These are phyloP conservation scores for Neodiprion lecontei DNA, from an alignment of 1,140 invertebrate genomes.

Conservation along the genomic window DNA sequence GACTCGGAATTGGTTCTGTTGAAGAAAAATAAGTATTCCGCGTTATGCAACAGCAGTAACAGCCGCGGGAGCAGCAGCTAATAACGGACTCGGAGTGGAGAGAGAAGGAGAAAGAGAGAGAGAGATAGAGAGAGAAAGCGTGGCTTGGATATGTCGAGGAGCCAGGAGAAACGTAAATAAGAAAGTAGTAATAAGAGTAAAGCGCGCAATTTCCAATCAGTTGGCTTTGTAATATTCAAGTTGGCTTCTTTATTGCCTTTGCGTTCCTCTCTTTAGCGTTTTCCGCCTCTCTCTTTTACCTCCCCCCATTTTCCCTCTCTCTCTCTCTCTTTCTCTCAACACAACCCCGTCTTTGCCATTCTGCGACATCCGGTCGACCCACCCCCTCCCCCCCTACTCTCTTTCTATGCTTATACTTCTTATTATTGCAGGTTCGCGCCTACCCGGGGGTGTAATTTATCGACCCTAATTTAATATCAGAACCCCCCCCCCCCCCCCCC, in stretches of 20 bases:
- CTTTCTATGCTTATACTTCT: background rate
- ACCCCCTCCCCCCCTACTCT: background rate
- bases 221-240: constrained; percentile 58
- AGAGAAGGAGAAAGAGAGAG: background rate
- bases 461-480: constrained; percentile 55
- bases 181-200: constrained; percentile 8
- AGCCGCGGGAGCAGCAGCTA: background rate
- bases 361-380: background rate
- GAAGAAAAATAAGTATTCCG: background rate
- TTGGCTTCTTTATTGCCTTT: constrained; percentile 45
- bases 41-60: background rate
- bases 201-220: constrained; percentile 41
- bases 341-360: constrained; percentile 20
- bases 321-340: constrained; percentile 28
- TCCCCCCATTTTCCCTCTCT: constrained; percentile 21
- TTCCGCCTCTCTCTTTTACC: constrained; percentile 36
- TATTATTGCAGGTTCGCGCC: background rate
- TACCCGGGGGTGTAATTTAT: constrained; percentile 51
- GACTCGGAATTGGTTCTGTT: too few species aligned
- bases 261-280: constrained; percentile 30
- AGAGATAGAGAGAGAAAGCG: background rate
- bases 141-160: background rate
- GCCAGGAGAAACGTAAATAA: constrained; percentile 16
- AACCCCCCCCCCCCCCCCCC: constrained; percentile 16
- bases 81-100: background rate